Evolutionary conservation across 2,888 invertebrate genomes (phyloP), one percentile per base, ranked within the genome.

Genomic region (Eueremaeus valkanovi): DNA sequence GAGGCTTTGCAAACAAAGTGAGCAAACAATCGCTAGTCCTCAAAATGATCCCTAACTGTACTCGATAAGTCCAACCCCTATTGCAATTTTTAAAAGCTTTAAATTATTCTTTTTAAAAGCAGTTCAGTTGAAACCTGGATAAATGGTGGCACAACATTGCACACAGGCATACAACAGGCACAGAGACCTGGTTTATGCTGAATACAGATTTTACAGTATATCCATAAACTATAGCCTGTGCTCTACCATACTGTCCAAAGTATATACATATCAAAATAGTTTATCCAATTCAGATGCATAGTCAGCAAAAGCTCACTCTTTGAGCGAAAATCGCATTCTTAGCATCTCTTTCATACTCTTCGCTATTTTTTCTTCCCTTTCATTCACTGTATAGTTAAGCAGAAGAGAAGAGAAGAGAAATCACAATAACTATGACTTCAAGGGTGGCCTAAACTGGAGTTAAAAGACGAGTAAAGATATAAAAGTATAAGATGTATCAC

Each of bases 71-170:
- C 68, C 68, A 40, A 40, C 68, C 68, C 42, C 42, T 63, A 27
- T 13, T 68, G 36, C 40, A 63, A 68, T 68, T 40, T 36, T 68
- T 40, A 68, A 68, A 68, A 68, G 68, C 68, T 42, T 40, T 68
- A 68, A 68, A 68, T 68, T 68, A 68, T 68, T 68, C 68, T 68
- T 68, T 66, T 68, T 33, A 68, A 68, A 68, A 68, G 40, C n/a
- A 68, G 68, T n/a, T n/a, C 68, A 68, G 68, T 68, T 68, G 40
- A 40, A 68, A 21, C 11, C 36, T 55, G 55, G 21, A 55, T 24
- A 24, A 55, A 55, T 55, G 55, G 24, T 27, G 6, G 9, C 45
- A 55, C 24, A 27, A 16, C 21, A 51, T 16, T 3, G 36, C 36
- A 45, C 45, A 55, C 55, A 13, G 24, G 21, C 3, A 51, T 51